phyloP scores from a whole-genome alignment of 2,888 invertebrate genomes.

The Trichacis sp. region DNA sequence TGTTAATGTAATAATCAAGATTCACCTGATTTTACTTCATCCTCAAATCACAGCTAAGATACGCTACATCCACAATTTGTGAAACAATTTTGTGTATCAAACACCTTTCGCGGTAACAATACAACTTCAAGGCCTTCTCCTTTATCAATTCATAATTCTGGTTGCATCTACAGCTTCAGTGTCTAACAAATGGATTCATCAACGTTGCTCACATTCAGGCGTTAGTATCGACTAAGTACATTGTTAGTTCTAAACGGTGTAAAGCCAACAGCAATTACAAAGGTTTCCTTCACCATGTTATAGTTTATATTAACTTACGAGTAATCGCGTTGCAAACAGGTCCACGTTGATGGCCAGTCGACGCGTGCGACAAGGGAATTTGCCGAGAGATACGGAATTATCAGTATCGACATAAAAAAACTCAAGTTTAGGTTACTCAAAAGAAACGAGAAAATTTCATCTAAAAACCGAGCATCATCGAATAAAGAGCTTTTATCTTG shows the following conservation, averaged over 20 bases:
- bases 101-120: no score
- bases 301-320: slow-evolving; percentile 54
- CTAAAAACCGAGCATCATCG: no score
- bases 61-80: no score
- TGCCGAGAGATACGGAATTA: slow-evolving; percentile 47
- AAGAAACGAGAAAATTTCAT: neutral
- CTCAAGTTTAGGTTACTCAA: slow-evolving; percentile 6
- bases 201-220: slow-evolving; percentile 34
- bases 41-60: no score
- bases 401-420: slow-evolving; percentile 26
- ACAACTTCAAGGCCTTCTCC: no score
- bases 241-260: slow-evolving; percentile 30
- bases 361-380: slow-evolving; percentile 47
- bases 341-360: slow-evolving; percentile 51
- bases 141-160: neutral
- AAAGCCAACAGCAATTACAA: slow-evolving; percentile 37
- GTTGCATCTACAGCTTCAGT: slow-evolving; percentile 12
- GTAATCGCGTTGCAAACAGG: slow-evolving; percentile 49
- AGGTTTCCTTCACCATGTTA: slow-evolving; percentile 22
- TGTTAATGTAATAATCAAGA: no score
- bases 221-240: slow-evolving; percentile 25
- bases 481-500: no score
- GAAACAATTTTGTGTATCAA: no score
- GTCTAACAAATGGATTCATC: slow-evolving; percentile 32
- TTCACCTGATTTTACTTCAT: no score